phyloP scores from a whole-genome alignment of 2,797 vertebrate species.

The Poeciliopsis gracilis region DNA sequence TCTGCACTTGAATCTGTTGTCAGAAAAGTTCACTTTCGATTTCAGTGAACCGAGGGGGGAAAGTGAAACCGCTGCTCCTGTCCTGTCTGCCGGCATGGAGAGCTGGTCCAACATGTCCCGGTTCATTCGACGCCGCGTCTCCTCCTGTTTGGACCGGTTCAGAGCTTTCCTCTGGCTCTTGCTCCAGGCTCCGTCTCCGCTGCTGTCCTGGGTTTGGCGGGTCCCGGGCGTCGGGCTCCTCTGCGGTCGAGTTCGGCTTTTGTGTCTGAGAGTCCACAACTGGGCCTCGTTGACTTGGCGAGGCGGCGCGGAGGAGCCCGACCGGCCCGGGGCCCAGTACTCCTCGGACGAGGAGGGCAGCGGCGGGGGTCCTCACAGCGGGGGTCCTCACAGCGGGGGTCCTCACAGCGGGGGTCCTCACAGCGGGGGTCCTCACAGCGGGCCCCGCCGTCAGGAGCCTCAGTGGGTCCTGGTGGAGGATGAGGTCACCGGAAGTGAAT shows the following conservation, averaged over 20 bases:
- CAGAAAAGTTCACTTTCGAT: not conserved
- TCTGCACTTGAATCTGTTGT: not conserved
- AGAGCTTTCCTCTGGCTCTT: not conserved
- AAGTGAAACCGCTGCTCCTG: not conserved
- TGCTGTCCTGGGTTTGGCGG: not conserved
- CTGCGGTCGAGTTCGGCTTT: not conserved
- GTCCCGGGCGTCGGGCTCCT: not conserved
- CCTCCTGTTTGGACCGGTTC: not conserved
- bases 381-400: too few relatives aligned
- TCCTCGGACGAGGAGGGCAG: not conserved
- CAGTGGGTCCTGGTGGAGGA: not conserved
- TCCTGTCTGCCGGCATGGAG: accelerated
- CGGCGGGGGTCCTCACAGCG: too few relatives aligned
- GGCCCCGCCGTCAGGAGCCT: too few relatives aligned
- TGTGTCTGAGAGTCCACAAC: not conserved
- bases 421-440: too few relatives aligned
- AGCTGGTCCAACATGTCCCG: not conserved
- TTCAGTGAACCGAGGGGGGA: not conserved
- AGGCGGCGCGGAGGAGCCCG: too few relatives aligned
- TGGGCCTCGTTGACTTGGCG: not conserved
- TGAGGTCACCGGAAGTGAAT: not conserved
- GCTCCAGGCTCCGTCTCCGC: not conserved
- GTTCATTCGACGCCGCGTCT: not conserved
- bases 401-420: too few relatives aligned
- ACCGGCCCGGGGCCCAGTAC: not conserved